phyloP scores from a whole-genome alignment of 2,797 vertebrate species.

The Craterocephalus amniculus region DNA sequence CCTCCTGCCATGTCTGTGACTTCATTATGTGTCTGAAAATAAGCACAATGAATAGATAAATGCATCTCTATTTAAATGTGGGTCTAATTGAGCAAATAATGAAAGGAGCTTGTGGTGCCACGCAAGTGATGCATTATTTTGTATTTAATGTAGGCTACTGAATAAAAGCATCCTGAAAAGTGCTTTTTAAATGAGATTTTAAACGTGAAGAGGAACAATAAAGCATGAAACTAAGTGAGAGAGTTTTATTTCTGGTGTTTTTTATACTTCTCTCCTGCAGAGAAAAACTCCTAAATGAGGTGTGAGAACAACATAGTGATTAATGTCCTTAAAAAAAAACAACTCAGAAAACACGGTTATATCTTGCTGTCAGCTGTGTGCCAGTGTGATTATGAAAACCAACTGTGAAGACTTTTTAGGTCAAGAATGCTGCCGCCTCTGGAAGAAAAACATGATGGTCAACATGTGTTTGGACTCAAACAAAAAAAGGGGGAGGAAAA shows the following conservation, averaged over 20 bases:
- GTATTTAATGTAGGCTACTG: background rate
- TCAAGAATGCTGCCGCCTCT: conserved; percentile 73
- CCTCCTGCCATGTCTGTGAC: conserved; percentile 27
- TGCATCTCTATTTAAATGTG: conserved; percentile 28
- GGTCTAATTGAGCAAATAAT: conserved; percentile 10
- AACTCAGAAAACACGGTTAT: conserved; percentile 43
- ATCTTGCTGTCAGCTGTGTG: conserved; percentile 73
- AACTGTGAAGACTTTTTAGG: conserved; percentile 79
- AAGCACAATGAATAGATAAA: conserved; percentile 27
- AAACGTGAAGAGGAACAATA: conserved; percentile 1
- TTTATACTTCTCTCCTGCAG: background rate
- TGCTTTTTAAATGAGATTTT: background rate
- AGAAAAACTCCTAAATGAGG: conserved; percentile 17
- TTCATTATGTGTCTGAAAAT: conserved; percentile 49
- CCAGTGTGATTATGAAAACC: conserved; percentile 77
- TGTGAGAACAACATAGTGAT: conserved; percentile 22
- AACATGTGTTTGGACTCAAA: conserved; percentile 77
- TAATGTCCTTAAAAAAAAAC: conserved; percentile 27
- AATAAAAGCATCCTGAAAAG: too few species aligned
- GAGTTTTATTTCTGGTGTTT: conserved; percentile 5
- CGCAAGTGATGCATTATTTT: conserved; percentile 15
- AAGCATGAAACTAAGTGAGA: conserved; percentile 3
- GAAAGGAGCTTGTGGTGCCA: conserved; percentile 33
- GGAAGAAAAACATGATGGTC: conserved; percentile 73
- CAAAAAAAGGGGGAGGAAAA: conserved; percentile 23